These are phyloP conservation scores for Acrocephalus scirpaceus DNA, from an alignment of 2,797 vertebrate genomes.

Conservation along the genomic window DNA sequence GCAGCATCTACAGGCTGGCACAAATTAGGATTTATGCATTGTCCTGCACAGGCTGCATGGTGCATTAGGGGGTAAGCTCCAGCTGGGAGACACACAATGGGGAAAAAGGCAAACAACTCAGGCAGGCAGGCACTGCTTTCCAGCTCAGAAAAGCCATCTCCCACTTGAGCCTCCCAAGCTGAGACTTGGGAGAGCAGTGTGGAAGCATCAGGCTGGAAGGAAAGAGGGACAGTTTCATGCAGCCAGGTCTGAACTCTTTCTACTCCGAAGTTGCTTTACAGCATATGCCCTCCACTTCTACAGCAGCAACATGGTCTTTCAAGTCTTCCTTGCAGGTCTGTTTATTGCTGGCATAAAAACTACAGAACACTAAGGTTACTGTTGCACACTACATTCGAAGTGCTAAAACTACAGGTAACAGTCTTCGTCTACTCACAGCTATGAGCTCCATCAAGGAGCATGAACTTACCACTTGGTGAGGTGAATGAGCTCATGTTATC, in stretches of 20 bases:
- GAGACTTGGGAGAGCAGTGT: not conserved
- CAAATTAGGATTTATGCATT: not conserved
- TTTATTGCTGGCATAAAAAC: not conserved
- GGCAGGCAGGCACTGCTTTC: not conserved
- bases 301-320: not conserved
- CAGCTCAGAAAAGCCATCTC: not conserved
- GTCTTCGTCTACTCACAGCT: not conserved
- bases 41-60: not conserved
- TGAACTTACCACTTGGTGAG: slow-evolving; percentile 59
- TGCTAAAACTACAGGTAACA: not conserved
- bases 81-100: accelerated
- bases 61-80: not conserved
- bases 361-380: not conserved
- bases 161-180: not conserved
- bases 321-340: not conserved
- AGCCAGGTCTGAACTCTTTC: not conserved
- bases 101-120: not conserved
- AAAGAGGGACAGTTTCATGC: not conserved
- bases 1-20: not conserved
- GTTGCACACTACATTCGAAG: not conserved
- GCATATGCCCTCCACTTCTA: not conserved
- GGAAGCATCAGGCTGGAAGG: not conserved
- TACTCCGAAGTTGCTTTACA: not conserved
- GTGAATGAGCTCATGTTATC: slow-evolving; percentile 52
- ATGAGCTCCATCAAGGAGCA: not conserved